Percentiles rank a stretch among this genome's conserved stretches.
These are phyloP conservation scores for Tetranychus piercei DNA, from an alignment of 2,888 invertebrate species.

Conservation along the genomic window DNA sequence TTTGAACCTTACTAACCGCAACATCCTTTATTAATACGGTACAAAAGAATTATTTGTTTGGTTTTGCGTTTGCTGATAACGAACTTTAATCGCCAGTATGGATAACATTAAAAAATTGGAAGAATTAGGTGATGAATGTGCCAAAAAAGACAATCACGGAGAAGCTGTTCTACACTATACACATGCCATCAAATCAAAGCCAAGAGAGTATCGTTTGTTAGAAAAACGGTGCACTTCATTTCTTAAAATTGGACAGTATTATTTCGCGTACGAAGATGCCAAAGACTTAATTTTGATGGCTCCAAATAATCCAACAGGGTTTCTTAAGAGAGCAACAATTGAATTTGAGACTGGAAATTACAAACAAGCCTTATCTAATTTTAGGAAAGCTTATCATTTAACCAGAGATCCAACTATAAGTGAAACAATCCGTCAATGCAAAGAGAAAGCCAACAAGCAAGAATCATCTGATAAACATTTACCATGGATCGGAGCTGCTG, in stretches of 20 bases:
- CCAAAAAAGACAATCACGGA: conserved; percentile 39
- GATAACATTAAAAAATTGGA: background rate
- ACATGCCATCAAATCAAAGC: conserved; percentile 53
- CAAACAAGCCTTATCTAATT: conserved; percentile 42
- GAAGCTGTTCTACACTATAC: conserved; percentile 62
- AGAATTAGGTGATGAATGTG: conserved; percentile 7
- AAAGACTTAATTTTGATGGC: conserved; percentile 51
- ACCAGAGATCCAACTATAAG: background rate
- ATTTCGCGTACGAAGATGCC: conserved; percentile 57
- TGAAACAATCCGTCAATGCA: background rate
- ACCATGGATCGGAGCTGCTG: conserved; percentile 54
- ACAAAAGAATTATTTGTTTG: no score
- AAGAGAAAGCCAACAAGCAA: background rate
- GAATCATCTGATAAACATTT: conserved; percentile 40
- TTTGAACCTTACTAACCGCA: no score
- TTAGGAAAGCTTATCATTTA: conserved; percentile 37
- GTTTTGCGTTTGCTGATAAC: no score
- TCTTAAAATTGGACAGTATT: conserved; percentile 54
- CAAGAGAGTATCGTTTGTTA: conserved; percentile 49
- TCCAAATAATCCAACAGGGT: conserved; percentile 46
- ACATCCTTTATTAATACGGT: no score
- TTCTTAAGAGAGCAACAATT: conserved; percentile 52
- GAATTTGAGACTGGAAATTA: conserved; percentile 38
- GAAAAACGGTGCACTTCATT: conserved; percentile 65
- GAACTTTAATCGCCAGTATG: no score